Percentiles rank a stretch among this genome's conserved stretches.
Evolutionary conservation across 30 jellyfish, hydroid and myxozoan genomes (phyloP).

Genomic region (Cassiopea andromeda): DNA sequence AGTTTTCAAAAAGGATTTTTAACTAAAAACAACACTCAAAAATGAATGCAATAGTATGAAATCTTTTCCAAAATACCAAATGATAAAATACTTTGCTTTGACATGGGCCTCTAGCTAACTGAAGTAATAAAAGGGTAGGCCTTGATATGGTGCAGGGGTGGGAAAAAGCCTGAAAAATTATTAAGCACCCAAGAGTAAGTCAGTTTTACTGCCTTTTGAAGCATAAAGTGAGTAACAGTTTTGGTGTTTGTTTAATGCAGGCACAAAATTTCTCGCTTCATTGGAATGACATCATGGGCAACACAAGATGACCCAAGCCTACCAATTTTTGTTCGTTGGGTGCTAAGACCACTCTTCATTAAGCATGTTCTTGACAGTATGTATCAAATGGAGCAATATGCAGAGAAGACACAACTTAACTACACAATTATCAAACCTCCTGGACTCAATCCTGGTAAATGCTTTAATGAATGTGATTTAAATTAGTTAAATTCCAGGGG

Average conservation of each 20-base stretch:
- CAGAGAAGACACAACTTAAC: slow-evolving; percentile 25
- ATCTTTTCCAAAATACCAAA: too few species aligned
- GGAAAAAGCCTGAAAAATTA: too few species aligned
- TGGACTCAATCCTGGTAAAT: slow-evolving; percentile 21
- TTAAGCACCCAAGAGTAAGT: too few species aligned
- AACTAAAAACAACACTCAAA: too few species aligned
- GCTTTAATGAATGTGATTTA: neutral
- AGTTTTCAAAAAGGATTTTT: too few species aligned
- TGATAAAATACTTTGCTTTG: too few species aligned
- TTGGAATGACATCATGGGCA: slow-evolving; percentile 75
- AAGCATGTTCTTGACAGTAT: slow-evolving; percentile 28
- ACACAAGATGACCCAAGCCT: slow-evolving; percentile 54
- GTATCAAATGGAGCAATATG: slow-evolving; percentile 54
- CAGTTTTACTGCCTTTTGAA: neutral
- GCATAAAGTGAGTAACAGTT: neutral
- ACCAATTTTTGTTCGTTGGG: slow-evolving; percentile 56
- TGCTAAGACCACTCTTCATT: slow-evolving; percentile 57
- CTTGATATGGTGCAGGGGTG: too few species aligned
- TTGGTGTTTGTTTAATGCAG: slow-evolving; percentile 3
- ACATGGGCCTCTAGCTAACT: too few species aligned
- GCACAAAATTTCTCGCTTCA: slow-evolving; percentile 30
- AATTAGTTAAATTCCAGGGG: too few species aligned
- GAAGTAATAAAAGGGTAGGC: too few species aligned
- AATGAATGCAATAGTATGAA: too few species aligned
- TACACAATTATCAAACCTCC: slow-evolving; percentile 35